A percentile compares a stretch with the other conserved stretches of the same genome.
These are phyloP conservation scores for Sinocyclocheilus rhinocerous DNA, from an alignment of 2,113 vertebrate species.

Conservation along the genomic window DNA sequence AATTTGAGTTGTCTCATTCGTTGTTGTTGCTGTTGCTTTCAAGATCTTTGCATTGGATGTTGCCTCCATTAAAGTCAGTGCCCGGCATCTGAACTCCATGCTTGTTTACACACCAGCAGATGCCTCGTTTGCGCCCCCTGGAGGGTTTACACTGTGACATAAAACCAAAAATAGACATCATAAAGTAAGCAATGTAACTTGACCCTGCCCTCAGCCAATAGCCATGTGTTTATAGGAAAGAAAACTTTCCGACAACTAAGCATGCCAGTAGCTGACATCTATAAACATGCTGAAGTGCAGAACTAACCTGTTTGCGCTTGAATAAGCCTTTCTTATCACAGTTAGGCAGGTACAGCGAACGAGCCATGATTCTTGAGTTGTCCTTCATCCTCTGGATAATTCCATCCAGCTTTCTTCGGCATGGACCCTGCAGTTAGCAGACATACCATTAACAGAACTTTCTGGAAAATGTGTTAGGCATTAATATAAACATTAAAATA, in stretches of 20 bases:
- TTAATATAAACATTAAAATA: neutral
- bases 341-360: constrained; percentile 92
- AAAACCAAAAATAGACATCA: constrained; percentile 37
- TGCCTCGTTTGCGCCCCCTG: constrained; percentile 88
- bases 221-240: constrained; percentile 27
- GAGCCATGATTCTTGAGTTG: constrained; percentile 83
- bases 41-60: constrained; percentile 90
- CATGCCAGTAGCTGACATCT: neutral
- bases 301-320: constrained; percentile 93
- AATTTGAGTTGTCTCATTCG: constrained; percentile 77
- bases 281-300: constrained; percentile 7
- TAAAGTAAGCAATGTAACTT: neutral
- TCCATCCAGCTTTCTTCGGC: constrained; percentile 89
- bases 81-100: constrained; percentile 89
- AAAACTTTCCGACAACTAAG: constrained; percentile 11
- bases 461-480: neutral
- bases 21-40: constrained; percentile 84
- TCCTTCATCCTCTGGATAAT: constrained; percentile 90
- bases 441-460: neutral
- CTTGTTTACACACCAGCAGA: constrained; percentile 97
- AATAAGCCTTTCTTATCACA: constrained; percentile 98
- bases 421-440: constrained; percentile 83
- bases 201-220: neutral
- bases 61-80: constrained; percentile 84
- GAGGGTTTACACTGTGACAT: constrained; percentile 90